Base-by-base conservation (phyloP, 2,888 invertebrate species). In the Bombyx huttoni region DNA sequence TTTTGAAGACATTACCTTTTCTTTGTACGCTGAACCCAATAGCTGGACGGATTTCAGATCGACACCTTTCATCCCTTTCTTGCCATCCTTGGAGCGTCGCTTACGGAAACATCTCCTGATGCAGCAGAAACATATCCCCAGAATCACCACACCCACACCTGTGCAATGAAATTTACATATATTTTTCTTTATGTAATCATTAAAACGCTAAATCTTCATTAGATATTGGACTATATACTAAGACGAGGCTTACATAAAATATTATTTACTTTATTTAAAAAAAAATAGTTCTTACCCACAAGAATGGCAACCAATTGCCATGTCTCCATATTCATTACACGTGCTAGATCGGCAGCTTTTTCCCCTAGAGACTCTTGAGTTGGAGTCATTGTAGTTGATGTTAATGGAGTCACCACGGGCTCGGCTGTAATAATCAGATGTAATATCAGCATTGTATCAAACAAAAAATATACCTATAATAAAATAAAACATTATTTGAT, bases 11-110 rank as follows among this genome's bases (percentile, higher is more conserved):
- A 89, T 84, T 92, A 97, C 98, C 94, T 98, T 98, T 90, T 98
- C 98, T 87, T 98, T 98, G 91, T 97, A 97, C 57, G 98, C 96
- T 69, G 97, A 96, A 71, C 98, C 98, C 65, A 99, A 91, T 54
- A 98, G 91, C 80, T 98, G 98, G 75, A 98, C 98, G 80, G 97
- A 96, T 90, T 98, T 98, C 75, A 98, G 91, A 89, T 98, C 98
- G 68, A 98, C 98, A 59, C 96, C 97, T 81, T 97, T 97, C 90
- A 93, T 91, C 61, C 96, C 96, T 82, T 98, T 98, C 89, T 98
- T 98, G 72, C 94, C 96, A 87, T 96, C 96, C 92, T 97, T 97
- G 90, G 96, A 94, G 66, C 97, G 92, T 73, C 96, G 91, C 76
- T 97, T 96, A 79, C 96, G 94, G 90, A 94, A 95, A 87, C 96